Evolutionary conservation across 2,888 invertebrate genomes (phyloP).

Genomic region (Synanthedon myopaeformis): DNA sequence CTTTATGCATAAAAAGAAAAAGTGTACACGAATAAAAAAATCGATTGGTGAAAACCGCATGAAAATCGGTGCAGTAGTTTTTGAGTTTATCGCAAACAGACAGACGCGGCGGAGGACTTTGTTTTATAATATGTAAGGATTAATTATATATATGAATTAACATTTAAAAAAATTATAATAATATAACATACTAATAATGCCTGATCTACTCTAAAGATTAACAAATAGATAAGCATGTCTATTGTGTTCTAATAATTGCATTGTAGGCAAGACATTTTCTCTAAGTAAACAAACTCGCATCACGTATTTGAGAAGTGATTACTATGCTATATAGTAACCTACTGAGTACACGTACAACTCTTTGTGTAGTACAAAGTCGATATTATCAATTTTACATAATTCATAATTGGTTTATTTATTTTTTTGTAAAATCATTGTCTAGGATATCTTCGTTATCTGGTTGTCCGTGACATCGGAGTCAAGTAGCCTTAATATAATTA

Average conservation of each 20-base stretch:
- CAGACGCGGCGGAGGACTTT: too few species aligned
- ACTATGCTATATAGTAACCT: not conserved
- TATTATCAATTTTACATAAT: not conserved
- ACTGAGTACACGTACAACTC: not conserved
- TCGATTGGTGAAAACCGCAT: too few species aligned
- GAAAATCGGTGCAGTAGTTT: too few species aligned
- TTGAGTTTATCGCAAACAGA: too few species aligned
- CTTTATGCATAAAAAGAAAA: too few species aligned
- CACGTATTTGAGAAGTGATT: not conserved
- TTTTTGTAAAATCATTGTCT: constrained; percentile 14
- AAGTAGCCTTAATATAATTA: constrained; percentile 12
- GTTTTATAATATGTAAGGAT: too few species aligned
- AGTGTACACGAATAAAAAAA: too few species aligned
- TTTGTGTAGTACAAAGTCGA: not conserved
- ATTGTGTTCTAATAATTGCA: not conserved
- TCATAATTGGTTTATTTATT: too few species aligned
- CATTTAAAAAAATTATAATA: too few species aligned
- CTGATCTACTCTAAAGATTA: not conserved
- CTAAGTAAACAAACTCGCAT: not conserved
- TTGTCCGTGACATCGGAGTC: constrained; percentile 50
- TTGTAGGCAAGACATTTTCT: not conserved
- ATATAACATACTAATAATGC: not conserved
- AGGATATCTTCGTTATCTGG: constrained; percentile 21
- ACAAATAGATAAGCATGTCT: not conserved
- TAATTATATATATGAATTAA: too few species aligned